Evolutionary conservation across 2,888 invertebrate species (phyloP), one percentile per base, ranked within the genome.

Genomic region (Synanthedon vespiformis): DNA sequence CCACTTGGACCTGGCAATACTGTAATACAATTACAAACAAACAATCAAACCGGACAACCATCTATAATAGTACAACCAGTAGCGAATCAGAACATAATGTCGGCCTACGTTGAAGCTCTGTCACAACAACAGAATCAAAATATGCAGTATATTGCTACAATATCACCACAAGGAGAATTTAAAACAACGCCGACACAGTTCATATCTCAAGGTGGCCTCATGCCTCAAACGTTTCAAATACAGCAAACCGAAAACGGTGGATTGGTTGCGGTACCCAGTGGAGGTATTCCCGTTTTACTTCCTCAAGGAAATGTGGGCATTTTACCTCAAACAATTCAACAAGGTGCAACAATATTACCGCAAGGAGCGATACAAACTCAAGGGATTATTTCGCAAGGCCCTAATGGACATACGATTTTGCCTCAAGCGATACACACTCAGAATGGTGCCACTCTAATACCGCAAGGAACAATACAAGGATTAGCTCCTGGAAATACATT

Each of bases 91-190:
- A 89, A 89, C 53, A 84, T 90, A 44, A 88, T 91, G 85, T 90
- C 92, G 2, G 81, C 81, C 13, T 92, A 92, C 73, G 90, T 93
- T 2, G 92, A 93, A 66, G 89, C 92, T 0, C 85, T 92, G 59
- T 92, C 92, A 51, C 92, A 92, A 63, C 91, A 91, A 60, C 89
- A 91, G 53, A 90, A 90, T 54, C 92, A 92, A 70, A 92, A 92
- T 68, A 86, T 94, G 74, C 94, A 94, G 65, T 94, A 94, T 63
- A 91, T 94, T 49, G 90, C 94, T 10, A 90, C 93, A 0, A 89
- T 92, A 55, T 89, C 90, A 0, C 90, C 91, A 5, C 91, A 91
- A 70, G 84, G 84, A 52, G 90, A 90, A 49, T 90, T 79, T 50
- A 90, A 90, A 61, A 79, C 86, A 1, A 79, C 81, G 14, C 86